Evolutionary conservation across 2,113 vertebrate species (phyloP), one percentile per base, ranked within the genome.

Genomic region (Symphodus melops): DNA sequence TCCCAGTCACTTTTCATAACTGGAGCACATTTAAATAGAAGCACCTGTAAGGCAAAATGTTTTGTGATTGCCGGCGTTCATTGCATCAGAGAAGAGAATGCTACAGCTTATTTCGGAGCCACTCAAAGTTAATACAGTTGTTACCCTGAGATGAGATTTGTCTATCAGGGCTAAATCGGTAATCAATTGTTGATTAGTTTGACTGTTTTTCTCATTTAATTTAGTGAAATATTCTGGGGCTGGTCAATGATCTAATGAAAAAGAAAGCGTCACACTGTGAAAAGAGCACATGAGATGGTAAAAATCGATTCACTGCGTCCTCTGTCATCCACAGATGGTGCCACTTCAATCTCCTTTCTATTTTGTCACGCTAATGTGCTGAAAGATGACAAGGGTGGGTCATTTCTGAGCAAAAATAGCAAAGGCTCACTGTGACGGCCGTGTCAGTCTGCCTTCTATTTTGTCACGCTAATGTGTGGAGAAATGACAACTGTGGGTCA

Each of bases 321-420:
- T 82, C 81, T 81, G 86, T 86, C 88, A 82, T 51, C 79, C 78
- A 55, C 86, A 90, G 88, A 91, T 85, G 86, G 77, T 74, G 83
- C 87, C 84, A 82, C 90, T 88, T 89, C 90, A 89, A 83, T 91
- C 90, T 89, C 83, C 71, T 74, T 72, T 77, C 83, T 81, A 75
- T 89, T 89, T 87, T 90, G 83, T 91, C 90, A 88, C 48, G 77
- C 81, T 89, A 89, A 89, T 88, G 88, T 81, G 81, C 83, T 59
- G 84, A 85, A 85, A 89, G 87, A 88, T 91, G 88, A 89, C 89
- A 89, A 73, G 81, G 77, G 86, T 77, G 85, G 75, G 85, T 88
- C 86, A 81, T 89, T 79, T 85, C 70, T 21, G 81, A 82, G 86
- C 85, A 81, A 72, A 86, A 89, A 90, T 78, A 79, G 84, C 79